Evolutionary conservation across 1,140 invertebrate genomes (phyloP), one percentile per base, ranked within the genome.

Genomic region (Globodera ellingtonae): DNA sequence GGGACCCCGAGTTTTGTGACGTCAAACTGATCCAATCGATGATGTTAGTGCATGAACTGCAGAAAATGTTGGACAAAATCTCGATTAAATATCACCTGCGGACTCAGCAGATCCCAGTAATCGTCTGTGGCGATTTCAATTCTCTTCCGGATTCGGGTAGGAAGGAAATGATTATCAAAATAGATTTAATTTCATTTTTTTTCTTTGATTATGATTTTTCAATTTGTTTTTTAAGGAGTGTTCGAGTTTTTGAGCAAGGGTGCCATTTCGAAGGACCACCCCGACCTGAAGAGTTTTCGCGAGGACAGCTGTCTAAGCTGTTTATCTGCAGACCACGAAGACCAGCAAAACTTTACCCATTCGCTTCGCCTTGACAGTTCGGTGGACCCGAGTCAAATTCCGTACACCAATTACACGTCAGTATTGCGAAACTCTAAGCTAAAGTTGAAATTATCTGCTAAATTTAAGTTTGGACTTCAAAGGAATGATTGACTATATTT

Each of bases 1-100:
- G 97, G 98, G 97, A 99, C 92, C 98, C 98, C 2, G 97, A 99
- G 91, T 99, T 94, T 90, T 98, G 96, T 88, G 98, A 99, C 91
- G 98, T 99, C n/a, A 99, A 99, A 91, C 92, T 99, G 1, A 98
- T 99, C 82, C 98, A 99, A 90, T 98, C 95, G 18, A 98, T 99
- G 95, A 98, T 99, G 96, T 91, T 99, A 80, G 94, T 95, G 91
- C 94, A 96, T 89, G 97, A 98, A 90, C 85, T 93, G 13, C 89
- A 90, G 79, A 86, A 89, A 67, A 84, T 90, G 62, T 86, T 88
- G 15, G 73, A 82, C 21, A 72, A 84, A 48, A 72, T 80, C 9
- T 66, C 83, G 8, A 59, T 52, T 3, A 75, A 83, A 73, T 75
- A 70, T 78, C 62, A 81, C 65, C 35, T 79, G 6, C 46, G 44